Evolutionary conservation across 1,140 invertebrate genomes (phyloP), one percentile per base, ranked within the genome.

Genomic region (Achroia grisella): DNA sequence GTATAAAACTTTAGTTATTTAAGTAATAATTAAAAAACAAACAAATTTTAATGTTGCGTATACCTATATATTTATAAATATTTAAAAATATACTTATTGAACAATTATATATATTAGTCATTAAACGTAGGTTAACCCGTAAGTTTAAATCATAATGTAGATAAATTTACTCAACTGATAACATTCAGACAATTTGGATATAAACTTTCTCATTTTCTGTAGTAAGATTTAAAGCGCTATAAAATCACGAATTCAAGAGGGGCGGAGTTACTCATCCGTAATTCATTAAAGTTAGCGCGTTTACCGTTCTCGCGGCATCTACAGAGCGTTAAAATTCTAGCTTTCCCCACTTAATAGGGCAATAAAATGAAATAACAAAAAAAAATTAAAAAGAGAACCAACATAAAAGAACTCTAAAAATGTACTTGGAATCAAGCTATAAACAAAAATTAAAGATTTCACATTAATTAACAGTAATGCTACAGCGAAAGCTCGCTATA

Each of bases 211-310:
- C 55, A 71, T 72, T 70, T 67, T 56, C 49, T 49, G 46, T 54
- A 60, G 54, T 59, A 64, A 67, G 59, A 68, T 74, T 71, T 68
- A 77, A 66, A 61, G 63, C 56, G 44, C 57, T 53, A 77, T 76
- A 74, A 77, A 72, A 72, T 72, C 62, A 65, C 53, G 50, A 65
- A 67, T 73, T 65, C 59, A 65, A 66, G 48, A 65, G 60, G 53
- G 61, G 59, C 39, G 48, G 62, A 60, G 52, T 68, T 58, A 62
- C 64, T 71, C 62, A 73, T 76, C 71, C 65, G 71, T 78, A 80
- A 79, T 83, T 83, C 66, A 83, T 75, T 77, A 71, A 77, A 70
- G 57, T 77, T 71, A 64, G 57, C 68, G 50, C 68, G 59, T 71
- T 64, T 51, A 69, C 59, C 62, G 62, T 67, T 69, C 61, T 69